Evolutionary conservation across 2,797 vertebrate species (phyloP).

Genomic region (Argentina silus): DNA sequence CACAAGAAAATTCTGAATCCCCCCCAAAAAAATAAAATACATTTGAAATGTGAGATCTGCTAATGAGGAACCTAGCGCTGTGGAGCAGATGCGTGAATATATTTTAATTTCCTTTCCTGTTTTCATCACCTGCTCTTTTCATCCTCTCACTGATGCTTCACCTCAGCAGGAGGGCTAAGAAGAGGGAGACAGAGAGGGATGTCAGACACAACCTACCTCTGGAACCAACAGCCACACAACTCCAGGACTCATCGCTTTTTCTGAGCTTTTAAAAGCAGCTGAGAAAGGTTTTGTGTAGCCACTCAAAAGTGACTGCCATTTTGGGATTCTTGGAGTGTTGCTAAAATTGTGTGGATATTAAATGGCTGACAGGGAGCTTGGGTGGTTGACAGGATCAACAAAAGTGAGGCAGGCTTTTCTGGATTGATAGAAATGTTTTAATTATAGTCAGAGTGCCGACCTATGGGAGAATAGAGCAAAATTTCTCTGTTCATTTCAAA

Average conservation of each 20-base stretch:
- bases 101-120: background rate
- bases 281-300: conserved; percentile 49
- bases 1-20: background rate
- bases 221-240: background rate
- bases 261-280: conserved; percentile 15
- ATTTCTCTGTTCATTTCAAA: background rate
- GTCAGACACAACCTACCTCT: background rate
- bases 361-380: background rate
- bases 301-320: conserved; percentile 24
- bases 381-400: background rate
- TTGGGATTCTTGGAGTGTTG: background rate
- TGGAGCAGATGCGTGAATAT: background rate
- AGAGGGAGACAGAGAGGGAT: conserved; percentile 5
- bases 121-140: background rate
- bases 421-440: background rate
- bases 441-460: background rate
- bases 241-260: background rate
- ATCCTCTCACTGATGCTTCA: background rate
- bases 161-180: background rate
- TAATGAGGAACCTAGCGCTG: background rate
- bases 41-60: background rate
- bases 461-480: no score
- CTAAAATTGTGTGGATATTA: background rate
- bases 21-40: background rate
- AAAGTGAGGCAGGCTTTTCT: background rate